Evolutionary conservation across 2,113 vertebrate genomes (phyloP).

Genomic region (Phalacrocorax pelagicus): DNA sequence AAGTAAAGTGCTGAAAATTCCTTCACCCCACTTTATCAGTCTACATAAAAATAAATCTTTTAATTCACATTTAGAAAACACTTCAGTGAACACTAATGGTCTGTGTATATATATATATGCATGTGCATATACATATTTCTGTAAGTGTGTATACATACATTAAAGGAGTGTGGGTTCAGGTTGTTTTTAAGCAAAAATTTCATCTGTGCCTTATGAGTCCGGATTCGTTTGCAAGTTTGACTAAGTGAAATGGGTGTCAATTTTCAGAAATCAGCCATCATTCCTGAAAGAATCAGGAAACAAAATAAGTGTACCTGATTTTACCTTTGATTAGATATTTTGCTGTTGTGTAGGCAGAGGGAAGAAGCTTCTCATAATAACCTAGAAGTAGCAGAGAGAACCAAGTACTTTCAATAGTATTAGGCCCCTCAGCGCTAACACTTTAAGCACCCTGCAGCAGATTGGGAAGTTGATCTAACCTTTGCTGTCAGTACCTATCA

Average conservation of each 20-base stretch:
- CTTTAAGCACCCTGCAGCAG: background rate
- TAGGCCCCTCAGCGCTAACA: background rate
- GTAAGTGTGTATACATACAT: rapidly evolving
- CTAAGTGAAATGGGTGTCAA: background rate
- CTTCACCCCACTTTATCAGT: background rate
- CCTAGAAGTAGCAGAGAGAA: background rate
- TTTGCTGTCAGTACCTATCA: constrained; percentile 24
- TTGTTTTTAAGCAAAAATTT: background rate
- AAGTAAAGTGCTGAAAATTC: background rate
- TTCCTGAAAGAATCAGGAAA: background rate
- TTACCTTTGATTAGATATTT: background rate
- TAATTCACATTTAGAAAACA: background rate
- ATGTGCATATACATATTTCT: too few relatives aligned
- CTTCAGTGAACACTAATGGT: background rate
- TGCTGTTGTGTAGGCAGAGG: background rate
- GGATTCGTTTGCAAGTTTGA: background rate
- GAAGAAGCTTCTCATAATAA: background rate
- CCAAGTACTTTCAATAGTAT: background rate
- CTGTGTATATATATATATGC: rapidly evolving
- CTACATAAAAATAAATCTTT: background rate
- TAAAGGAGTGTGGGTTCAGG: background rate
- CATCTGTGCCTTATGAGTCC: background rate
- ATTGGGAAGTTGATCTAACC: constrained; percentile 13
- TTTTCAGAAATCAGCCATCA: background rate
- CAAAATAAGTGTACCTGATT: background rate